A percentile compares a stretch with the other conserved stretches of the same genome.
Conservation (phyloP, 2,113 vertebrate species). For the Ctenodactylus gundi region DNA sequence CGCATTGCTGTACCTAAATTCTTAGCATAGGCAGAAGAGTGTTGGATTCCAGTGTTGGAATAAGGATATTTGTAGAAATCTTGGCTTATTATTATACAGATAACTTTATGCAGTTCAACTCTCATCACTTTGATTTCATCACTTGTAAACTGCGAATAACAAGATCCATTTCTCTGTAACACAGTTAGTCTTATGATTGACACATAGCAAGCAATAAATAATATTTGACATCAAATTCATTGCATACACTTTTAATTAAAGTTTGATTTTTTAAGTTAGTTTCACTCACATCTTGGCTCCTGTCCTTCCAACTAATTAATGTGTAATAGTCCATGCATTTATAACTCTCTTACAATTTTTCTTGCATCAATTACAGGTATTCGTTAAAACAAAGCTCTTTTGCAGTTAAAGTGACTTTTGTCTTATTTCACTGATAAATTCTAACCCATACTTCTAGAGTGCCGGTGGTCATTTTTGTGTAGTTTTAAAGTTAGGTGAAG, state of each 20-base stretch:
- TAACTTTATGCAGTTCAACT: not conserved
- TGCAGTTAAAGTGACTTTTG: not conserved
- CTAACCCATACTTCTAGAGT: not conserved
- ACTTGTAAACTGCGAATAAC: not conserved
- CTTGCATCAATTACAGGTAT: not conserved
- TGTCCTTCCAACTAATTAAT: not conserved
- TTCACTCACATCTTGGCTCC: not conserved
- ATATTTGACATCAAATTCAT: not conserved
- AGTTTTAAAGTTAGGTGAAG: not conserved
- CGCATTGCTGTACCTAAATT: fast-evolving
- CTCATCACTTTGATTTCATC: not conserved
- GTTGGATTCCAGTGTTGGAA: not conserved
- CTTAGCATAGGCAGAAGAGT: not conserved
- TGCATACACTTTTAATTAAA: not conserved
- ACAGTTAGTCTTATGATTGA: not conserved
- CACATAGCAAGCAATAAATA: not conserved
- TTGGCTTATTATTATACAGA: fast-evolving
- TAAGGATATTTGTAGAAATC: not conserved
- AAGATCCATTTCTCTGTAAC: not conserved
- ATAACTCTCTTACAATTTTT: not conserved
- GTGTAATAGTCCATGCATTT: not conserved
- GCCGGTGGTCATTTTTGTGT: not conserved
- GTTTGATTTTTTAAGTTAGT: not conserved
- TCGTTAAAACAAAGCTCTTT: not conserved
- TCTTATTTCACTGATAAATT: not conserved